Evolutionary conservation across 2,797 vertebrate species (phyloP).

Genomic region (Falco peregrinus): DNA sequence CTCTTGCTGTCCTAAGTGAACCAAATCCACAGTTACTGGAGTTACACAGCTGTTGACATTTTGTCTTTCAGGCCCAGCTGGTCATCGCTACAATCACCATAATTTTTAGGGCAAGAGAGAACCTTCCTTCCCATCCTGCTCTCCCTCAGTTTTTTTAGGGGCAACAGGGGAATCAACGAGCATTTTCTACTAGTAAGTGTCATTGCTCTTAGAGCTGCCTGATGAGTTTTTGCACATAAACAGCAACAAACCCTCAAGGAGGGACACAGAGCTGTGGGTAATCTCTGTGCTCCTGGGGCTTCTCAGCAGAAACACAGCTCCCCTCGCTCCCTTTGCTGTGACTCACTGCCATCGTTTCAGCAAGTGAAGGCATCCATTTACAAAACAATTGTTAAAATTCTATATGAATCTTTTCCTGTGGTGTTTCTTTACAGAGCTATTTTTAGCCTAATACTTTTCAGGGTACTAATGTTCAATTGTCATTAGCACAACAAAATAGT

Average conservation of each 20-base stretch:
- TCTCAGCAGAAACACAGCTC: background rate
- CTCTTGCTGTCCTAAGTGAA: background rate
- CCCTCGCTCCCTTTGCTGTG: background rate
- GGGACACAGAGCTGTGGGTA: fast-evolving
- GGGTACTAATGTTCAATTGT: background rate
- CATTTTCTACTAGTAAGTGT: background rate
- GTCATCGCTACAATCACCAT: background rate
- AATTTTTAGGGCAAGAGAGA: background rate
- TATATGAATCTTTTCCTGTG: background rate
- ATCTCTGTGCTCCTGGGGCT: background rate
- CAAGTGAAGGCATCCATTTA: background rate
- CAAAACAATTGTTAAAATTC: background rate
- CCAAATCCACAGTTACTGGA: background rate
- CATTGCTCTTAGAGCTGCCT: background rate
- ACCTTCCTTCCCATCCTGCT: background rate
- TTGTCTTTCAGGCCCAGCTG: background rate
- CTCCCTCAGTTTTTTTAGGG: background rate
- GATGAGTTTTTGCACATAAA: background rate
- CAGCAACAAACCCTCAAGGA: fast-evolving
- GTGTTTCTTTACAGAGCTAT: background rate
- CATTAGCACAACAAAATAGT: background rate
- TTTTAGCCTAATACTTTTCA: background rate
- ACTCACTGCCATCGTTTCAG: background rate
- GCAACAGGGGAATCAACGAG: fast-evolving
- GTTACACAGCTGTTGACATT: background rate